Conservation (phyloP, 2,888 invertebrate species). For the Resseliella maxima region DNA sequence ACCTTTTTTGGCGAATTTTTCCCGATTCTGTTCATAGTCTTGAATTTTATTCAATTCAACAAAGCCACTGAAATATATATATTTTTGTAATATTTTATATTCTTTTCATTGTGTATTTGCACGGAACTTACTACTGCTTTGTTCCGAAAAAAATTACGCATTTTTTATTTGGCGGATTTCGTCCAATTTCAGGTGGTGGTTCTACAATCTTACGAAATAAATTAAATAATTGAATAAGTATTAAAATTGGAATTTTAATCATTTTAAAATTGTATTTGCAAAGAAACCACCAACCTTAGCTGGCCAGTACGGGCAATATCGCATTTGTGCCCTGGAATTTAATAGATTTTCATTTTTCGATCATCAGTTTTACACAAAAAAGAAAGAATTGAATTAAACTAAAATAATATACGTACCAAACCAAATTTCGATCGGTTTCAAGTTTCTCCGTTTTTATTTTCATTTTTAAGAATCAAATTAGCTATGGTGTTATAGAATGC, state of each 20-base stretch:
- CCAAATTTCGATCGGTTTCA: no score
- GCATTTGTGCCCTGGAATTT: not conserved
- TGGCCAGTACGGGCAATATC: not conserved
- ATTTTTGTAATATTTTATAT: no score
- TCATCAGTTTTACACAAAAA: no score
- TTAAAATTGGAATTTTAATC: no score
- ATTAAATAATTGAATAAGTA: no score
- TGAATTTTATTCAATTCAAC: not conserved
- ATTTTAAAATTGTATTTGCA: no score
- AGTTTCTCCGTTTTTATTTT: no score
- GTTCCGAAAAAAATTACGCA: not conserved
- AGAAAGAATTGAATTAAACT: no score
- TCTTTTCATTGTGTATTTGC: not conserved
- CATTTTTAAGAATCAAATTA: no score
- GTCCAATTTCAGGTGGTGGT: not conserved
- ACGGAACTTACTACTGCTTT: not conserved
- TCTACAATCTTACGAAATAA: not conserved
- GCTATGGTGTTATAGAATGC: no score
- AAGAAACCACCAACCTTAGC: not conserved
- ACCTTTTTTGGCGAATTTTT: not conserved
- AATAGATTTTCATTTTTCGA: no score
- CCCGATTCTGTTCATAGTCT: not conserved
- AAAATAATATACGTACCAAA: no score
- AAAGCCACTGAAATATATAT: not conserved
- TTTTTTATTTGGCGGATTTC: not conserved